A percentile compares a stretch with the other conserved stretches of the same genome.
phyloP scores from a whole-genome alignment of 2,888 invertebrate genomes.

The Himalopsyche tibetana region DNA sequence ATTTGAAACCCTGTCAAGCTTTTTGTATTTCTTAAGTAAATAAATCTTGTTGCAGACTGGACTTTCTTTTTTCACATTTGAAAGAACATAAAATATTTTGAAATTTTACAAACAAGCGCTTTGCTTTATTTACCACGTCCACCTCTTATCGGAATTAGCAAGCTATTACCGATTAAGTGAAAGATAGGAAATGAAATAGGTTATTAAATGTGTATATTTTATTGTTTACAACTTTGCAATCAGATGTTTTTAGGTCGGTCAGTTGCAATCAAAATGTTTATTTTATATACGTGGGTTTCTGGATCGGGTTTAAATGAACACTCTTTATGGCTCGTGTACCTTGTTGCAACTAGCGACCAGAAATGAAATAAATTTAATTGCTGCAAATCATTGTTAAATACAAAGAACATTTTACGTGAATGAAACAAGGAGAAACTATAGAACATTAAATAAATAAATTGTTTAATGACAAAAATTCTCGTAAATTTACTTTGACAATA shows the following conservation, averaged over 20 bases:
- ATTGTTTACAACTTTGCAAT: slow-evolving; percentile 16
- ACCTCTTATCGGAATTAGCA: not conserved
- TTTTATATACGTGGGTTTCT: slow-evolving; percentile 34
- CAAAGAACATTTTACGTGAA: too few relatives aligned
- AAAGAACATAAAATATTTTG: too few relatives aligned
- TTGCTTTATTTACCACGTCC: not conserved
- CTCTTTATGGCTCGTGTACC: not conserved
- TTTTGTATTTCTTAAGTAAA: too few relatives aligned
- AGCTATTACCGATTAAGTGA: slow-evolving; percentile 15
- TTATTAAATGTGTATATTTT: slow-evolving; percentile 16
- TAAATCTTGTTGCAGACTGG: too few relatives aligned
- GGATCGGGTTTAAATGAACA: slow-evolving; percentile 1
- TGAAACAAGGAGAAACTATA: too few relatives aligned
- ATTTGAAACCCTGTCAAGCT: too few relatives aligned
- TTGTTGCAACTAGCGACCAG: not conserved
- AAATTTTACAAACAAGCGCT: not conserved
- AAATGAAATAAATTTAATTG: not conserved
- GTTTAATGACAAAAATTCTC: too few relatives aligned
- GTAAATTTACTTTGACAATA: too few relatives aligned
- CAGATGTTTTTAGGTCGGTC: slow-evolving; percentile 5
- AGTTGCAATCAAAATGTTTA: slow-evolving; percentile 26
- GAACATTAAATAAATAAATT: too few relatives aligned
- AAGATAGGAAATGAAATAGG: slow-evolving; percentile 9
- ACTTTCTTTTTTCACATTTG: too few relatives aligned
- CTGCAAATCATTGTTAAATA: too few relatives aligned